Evolutionary conservation across 2,797 vertebrate genomes (phyloP), one percentile per base, ranked within the genome.

Genomic region (Hypotaenidia philippensis): DNA sequence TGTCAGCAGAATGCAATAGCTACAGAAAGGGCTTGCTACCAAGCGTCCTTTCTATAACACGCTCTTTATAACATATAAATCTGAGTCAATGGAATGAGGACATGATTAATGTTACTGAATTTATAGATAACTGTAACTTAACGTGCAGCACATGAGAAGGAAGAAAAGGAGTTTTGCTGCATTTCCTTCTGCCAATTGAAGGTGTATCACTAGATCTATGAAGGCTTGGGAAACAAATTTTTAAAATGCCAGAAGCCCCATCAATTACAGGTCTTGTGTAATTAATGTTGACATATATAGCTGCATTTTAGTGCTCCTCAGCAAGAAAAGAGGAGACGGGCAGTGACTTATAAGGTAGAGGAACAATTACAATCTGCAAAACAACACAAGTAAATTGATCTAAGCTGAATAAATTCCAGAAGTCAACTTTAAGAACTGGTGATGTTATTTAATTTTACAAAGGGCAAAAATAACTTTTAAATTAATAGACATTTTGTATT

Each of bases 61-160:
- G 49, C 49, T 80, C 19, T 77, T 83, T 88, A 25, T 74, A 86
- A 86, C 40, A 80, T 83, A 86, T 53, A 95, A 94, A 85, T 83
- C 85, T 57, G 40, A 92, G 49, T 88, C 93, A 95, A 47, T 93
- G 72, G 74, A 95, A 94, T 80, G 56, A 86, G 78, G 83, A 83
- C 71, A 52, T 50, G 76, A 95, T 94, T 93, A 87, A 97, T 93
- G 74, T 49, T 87, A 32, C 45, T 81, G 78, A 81, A 95, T 94
- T 96, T 96, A 52, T 59, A 90, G 57, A 66, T 65, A 88, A 83
- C 27, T 65, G 65, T 87, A 95, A 74, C 45, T 95, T 93, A 92
- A 44, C n/a, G 92, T 83, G 61, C 74, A 78, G 81, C 27, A 49
- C 45, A 61, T 49, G 12, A 89, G 29, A 82, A 76, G 21, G 40